Conservation (phyloP, 2,113 vertebrate genomes). For the Hippocampus barbouri region DNA sequence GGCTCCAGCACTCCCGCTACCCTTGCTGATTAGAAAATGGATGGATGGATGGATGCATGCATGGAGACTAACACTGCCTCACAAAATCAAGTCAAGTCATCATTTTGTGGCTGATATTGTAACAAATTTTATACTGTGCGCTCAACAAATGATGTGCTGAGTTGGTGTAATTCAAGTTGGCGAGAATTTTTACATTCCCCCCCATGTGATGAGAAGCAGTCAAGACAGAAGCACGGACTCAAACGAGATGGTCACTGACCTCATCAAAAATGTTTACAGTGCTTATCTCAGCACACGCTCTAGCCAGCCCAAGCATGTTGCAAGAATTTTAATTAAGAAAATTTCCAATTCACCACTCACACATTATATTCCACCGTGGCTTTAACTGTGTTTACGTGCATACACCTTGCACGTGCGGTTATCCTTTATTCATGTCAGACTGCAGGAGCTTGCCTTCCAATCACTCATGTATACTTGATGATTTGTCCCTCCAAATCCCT, state of each 20-base stretch:
- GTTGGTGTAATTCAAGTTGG: slow-evolving; percentile 16
- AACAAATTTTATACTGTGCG: slow-evolving; percentile 33
- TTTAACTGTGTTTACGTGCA: slow-evolving; percentile 16
- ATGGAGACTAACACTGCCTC: background rate
- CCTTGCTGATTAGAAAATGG: too few species aligned
- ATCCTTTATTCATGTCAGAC: slow-evolving; percentile 50
- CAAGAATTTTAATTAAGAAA: slow-evolving; percentile 15
- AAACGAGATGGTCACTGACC: slow-evolving; percentile 38
- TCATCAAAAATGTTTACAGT: slow-evolving; percentile 40
- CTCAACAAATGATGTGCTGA: slow-evolving; percentile 25
- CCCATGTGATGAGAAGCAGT: slow-evolving; percentile 22
- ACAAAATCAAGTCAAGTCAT: slow-evolving; percentile 6
- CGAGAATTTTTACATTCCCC: slow-evolving; percentile 31
- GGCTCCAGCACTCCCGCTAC: too few species aligned
- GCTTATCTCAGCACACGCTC: slow-evolving; percentile 22
- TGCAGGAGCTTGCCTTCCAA: slow-evolving; percentile 47
- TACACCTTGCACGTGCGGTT: slow-evolving; percentile 18
- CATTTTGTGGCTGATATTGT: slow-evolving; percentile 16
- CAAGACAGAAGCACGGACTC: slow-evolving; percentile 35
- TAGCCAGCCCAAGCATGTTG: background rate
- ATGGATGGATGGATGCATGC: too few species aligned
- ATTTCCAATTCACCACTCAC: background rate
- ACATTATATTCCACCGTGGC: slow-evolving; percentile 4
- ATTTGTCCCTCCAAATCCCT: slow-evolving; percentile 30
- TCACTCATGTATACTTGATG: slow-evolving; percentile 49